Conservation (phyloP, 2,888 invertebrate genomes). For the Pollenia amentaria region DNA sequence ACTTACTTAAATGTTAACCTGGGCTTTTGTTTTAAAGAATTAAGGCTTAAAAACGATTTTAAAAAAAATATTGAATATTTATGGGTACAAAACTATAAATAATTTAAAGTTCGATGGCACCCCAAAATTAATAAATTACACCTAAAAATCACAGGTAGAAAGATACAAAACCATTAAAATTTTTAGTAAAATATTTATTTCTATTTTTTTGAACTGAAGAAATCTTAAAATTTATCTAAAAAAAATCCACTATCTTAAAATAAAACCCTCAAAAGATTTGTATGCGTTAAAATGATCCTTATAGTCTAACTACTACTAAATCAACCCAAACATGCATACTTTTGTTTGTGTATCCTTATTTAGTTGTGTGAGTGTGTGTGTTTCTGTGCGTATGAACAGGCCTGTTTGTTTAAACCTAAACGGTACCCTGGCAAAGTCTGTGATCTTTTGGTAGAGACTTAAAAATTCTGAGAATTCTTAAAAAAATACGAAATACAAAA, state of each 20-base stretch:
- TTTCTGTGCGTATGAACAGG: constrained; percentile 4
- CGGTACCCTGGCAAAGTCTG: constrained; percentile 71
- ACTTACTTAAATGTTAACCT: too few species aligned
- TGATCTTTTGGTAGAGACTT: constrained; percentile 63
- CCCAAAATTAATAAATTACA: too few species aligned
- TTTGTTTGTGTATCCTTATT: background rate
- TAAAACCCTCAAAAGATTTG: background rate
- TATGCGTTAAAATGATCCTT: constrained; percentile 12
- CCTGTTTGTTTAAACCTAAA: constrained; percentile 68
- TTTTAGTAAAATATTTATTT: background rate
- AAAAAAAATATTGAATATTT: too few species aligned
- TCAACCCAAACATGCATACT: background rate
- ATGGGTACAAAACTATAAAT: too few species aligned
- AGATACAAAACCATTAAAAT: too few species aligned
- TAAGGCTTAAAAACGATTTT: too few species aligned
- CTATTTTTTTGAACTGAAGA: background rate
- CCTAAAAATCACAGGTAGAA: too few species aligned
- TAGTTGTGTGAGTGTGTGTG: background rate
- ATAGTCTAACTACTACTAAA: constrained; percentile 12
- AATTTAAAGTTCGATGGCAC: too few species aligned
- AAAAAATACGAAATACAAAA: constrained; percentile 33
- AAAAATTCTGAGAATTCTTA: constrained; percentile 68
- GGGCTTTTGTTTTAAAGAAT: too few species aligned
- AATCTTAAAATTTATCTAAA: background rate
- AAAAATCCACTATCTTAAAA: background rate